Percentiles rank a stretch among this genome's conserved stretches.
Conservation (phyloP, 2,113 vertebrate genomes). For the Typhlomys cinereus region DNA sequence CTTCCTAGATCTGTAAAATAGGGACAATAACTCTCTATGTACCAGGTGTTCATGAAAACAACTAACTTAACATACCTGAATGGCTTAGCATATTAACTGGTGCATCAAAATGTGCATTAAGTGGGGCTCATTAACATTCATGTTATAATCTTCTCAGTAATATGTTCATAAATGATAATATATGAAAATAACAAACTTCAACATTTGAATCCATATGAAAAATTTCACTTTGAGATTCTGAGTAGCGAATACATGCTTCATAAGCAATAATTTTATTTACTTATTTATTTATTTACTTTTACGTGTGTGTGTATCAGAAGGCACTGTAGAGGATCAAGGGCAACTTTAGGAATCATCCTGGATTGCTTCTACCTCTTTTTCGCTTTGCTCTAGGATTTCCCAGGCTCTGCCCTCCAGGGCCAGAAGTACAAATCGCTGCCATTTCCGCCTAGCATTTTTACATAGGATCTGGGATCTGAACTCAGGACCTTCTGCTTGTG, state of each 20-base stretch:
- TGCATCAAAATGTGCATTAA: slow-evolving; percentile 38
- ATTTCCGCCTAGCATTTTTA: no score
- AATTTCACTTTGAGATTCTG: background rate
- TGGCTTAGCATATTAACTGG: background rate
- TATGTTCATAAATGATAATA: slow-evolving; percentile 10
- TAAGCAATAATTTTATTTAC: background rate
- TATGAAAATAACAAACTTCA: background rate
- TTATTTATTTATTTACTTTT: background rate
- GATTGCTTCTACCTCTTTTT: no score
- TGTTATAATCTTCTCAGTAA: background rate
- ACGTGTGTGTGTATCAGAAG: background rate
- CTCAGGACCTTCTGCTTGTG: background rate
- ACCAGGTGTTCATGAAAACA: background rate
- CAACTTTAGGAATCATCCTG: no score
- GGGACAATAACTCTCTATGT: background rate
- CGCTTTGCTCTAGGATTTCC: no score
- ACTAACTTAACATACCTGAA: slow-evolving; percentile 20
- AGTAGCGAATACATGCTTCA: background rate
- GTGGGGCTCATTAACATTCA: background rate
- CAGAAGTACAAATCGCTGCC: no score
- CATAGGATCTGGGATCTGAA: background rate
- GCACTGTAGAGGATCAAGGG: no score
- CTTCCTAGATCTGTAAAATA: slow-evolving; percentile 17
- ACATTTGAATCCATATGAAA: slow-evolving; percentile 18
- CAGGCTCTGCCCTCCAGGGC: no score